Evolutionary conservation across 35 echinoderm and acorn worm species (phyloP).

Genomic region (Diadema setosum): DNA sequence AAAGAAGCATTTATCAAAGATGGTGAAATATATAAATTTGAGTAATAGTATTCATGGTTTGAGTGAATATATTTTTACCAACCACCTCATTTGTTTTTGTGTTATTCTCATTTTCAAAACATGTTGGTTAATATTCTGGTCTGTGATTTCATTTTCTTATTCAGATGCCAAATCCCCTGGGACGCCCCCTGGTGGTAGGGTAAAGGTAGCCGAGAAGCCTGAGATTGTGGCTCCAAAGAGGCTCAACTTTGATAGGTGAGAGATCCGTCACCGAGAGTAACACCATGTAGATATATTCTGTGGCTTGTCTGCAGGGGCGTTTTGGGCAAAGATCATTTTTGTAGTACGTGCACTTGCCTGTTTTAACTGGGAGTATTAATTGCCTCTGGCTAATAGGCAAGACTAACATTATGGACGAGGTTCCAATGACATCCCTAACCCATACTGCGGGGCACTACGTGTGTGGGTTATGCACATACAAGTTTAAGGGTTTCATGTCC

Average conservation of each 20-base stretch:
- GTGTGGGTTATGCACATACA: too few relatives aligned
- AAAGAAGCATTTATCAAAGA: too few relatives aligned
- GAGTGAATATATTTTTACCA: too few relatives aligned
- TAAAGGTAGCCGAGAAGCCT: background rate
- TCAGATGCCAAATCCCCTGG: background rate
- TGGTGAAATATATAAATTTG: too few relatives aligned
- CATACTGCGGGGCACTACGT: too few relatives aligned
- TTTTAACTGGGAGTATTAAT: background rate
- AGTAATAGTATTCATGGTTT: too few relatives aligned
- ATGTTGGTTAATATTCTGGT: too few relatives aligned
- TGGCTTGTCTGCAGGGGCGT: background rate
- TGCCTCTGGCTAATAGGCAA: background rate
- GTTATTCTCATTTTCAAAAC: too few relatives aligned
- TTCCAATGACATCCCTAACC: background rate
- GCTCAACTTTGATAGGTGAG: conserved; percentile 31
- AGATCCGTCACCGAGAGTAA: background rate
- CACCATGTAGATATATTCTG: background rate
- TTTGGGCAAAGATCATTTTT: background rate
- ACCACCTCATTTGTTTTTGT: too few relatives aligned
- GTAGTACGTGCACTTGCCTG: background rate
- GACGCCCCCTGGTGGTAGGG: background rate
- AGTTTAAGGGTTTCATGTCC: too few relatives aligned
- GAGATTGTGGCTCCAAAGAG: conserved; percentile 6
- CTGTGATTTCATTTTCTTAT: too few relatives aligned
- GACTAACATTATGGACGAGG: background rate